A percentile compares a stretch with the other conserved stretches of the same genome.
These are phyloP conservation scores for Albula glossodonta DNA, from an alignment of 2,113 vertebrate genomes.

Conservation along the genomic window DNA sequence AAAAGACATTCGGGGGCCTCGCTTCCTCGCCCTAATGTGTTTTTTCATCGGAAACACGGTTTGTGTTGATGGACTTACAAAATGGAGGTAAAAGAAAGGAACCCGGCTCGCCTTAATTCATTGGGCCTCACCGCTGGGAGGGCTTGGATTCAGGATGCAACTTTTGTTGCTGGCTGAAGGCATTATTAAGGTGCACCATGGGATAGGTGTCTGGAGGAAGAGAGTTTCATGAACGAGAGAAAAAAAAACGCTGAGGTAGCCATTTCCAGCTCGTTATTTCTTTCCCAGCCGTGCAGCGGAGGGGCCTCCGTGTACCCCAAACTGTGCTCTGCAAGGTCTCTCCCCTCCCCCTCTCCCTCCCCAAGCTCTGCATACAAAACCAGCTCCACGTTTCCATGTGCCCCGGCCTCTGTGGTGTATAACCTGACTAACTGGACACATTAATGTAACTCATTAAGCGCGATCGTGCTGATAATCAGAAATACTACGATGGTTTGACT, in stretches of 20 bases:
- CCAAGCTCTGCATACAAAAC: neutral
- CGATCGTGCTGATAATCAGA: neutral
- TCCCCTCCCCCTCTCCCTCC: neutral
- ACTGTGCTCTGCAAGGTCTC: neutral
- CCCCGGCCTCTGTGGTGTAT: neutral
- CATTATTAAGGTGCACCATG: slow-evolving; percentile 40
- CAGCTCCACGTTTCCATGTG: neutral
- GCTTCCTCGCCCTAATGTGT: slow-evolving; percentile 29
- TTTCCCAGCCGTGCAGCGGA: slow-evolving; percentile 38
- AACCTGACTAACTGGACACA: neutral
- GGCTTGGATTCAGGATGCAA: slow-evolving; percentile 43
- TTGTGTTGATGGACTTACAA: slow-evolving; percentile 27
- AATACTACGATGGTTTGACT: neutral
- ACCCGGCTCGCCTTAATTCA: slow-evolving; percentile 44
- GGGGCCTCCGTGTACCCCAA: slow-evolving; percentile 20
- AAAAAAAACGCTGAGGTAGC: slow-evolving; percentile 57
- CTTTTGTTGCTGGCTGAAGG: slow-evolving; percentile 51
- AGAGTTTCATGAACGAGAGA: neutral
- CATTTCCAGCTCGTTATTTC: slow-evolving; percentile 54
- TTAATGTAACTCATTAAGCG: neutral
- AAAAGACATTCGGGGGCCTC: slow-evolving; percentile 29
- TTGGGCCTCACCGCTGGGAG: slow-evolving; percentile 45
- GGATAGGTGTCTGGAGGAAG: slow-evolving; percentile 49
- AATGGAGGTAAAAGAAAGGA: slow-evolving; percentile 28
- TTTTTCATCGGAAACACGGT: slow-evolving; percentile 10